Evolutionary conservation across 2,888 invertebrate genomes (phyloP), one percentile per base, ranked within the genome.

Genomic region (Bombylius major): DNA sequence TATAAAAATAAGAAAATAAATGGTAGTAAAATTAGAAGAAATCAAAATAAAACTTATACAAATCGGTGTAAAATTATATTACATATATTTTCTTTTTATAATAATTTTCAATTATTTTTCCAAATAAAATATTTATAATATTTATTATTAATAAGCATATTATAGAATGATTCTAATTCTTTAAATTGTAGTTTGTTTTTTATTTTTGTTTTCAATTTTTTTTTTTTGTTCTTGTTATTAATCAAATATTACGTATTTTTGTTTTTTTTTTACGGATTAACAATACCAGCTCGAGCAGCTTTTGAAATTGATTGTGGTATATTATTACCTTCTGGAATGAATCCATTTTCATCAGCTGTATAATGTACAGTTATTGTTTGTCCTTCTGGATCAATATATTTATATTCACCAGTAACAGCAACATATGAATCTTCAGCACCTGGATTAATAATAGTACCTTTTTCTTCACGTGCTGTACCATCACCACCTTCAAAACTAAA

Each of bases 291-390:
- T 44, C 64, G 62, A 34, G 72, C 74, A 11, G 64, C 67, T 5
- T 67, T 65, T 0, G 69, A 64, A 39, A 73, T 72, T 32, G 70
- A 68, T 11, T 67, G 61, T 53, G 66, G 62, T 44, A 73, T 71
- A 5, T 60, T 65, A 3, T 62, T 61, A 6, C 73, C 69, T 11
- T 63, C 59, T 33, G 73, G 73, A 9, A 73, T 72, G 51, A 72
- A 73, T 39, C 73, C 73, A 58, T 73, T 69, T 46, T 64, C 63
- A 51, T 71, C 73, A 12, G 73, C 73, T 1, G 72, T 73, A 47
- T 73, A 73, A 61, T 62, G 64, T 3, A 73, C 73, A 55, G 67
- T 68, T 3, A 72, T 68, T 36, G 66, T 64, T n/a, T 67, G 58
- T 42, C 70, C 72, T 0, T 65, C 68, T 46, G 60, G 54, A 56